Evolutionary conservation across 2,888 invertebrate species (phyloP), one percentile per base, ranked within the genome.

Genomic region (Mamestra brassicae): DNA sequence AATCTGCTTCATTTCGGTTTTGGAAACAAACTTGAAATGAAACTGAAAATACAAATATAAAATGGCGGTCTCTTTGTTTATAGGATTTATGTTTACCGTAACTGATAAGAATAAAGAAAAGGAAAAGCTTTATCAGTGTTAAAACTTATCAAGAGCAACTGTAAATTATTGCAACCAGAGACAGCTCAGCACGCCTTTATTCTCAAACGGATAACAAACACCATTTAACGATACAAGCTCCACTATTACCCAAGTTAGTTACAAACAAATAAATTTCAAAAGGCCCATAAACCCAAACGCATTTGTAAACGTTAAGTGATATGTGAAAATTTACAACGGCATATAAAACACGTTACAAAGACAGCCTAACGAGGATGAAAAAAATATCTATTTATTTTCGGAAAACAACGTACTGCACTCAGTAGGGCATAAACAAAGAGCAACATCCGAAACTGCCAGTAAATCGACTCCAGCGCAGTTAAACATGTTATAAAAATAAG

Each of bases 381-480:
- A 80, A 83, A 87, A 83, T 38, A 69, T 78, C 60, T 78, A 69
- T 78, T 78, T 75, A 69, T 75, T 60, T 74, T 67, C 71, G 4
- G 57, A 75, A 63, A 77, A 86, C 86, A 84, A 80, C 76, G 68
- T 73, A 85, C 61, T 85, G 83, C 81, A 85, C 78, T 87, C 84
- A 88, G 88, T 90, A 88, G 84, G 81, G 88, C 88, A 90, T 89
- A 90, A 92, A 91, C 89, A 86, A 88, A 86, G 54, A 68, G 84
- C 87, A 89, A 90, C 91, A 90, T 89, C 86, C 88, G 85, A 91
- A 89, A 90, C 89, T 87, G 85, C 85, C 90, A 87, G 89, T 91
- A 94, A 94, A 95, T 94, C 95, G 93, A 93, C 95, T 94, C 95
- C 81, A 90, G 94, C 94, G 95, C 95, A 95, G 92, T 94, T 94